phyloP scores from a whole-genome alignment of 2,888 invertebrate genomes.

The Anarsia innoxiella region DNA sequence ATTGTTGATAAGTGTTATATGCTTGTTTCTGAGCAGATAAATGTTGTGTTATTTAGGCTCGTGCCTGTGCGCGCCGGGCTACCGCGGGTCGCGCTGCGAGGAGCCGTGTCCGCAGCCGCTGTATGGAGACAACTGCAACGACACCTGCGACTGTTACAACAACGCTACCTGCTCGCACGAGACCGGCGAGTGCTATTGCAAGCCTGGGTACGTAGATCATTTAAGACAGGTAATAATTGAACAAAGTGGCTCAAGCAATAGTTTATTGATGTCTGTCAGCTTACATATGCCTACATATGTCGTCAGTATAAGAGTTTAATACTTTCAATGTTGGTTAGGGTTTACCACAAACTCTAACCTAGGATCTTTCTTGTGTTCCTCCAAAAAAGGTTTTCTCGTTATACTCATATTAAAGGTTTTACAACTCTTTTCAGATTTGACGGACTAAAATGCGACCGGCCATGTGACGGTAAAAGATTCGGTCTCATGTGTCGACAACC shows the following conservation, averaged over 20 bases:
- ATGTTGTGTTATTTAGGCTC: conserved; percentile 47
- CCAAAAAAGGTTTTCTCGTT: no score
- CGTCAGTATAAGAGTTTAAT: background rate
- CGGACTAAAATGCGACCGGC: conserved; percentile 90
- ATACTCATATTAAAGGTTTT: no score
- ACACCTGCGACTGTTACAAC: conserved; percentile 86
- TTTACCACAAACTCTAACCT: no score
- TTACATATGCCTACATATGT: background rate
- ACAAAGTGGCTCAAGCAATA: no score
- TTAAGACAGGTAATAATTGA: background rate
- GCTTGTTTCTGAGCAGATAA: no score
- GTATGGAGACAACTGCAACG: conserved; percentile 87
- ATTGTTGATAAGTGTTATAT: no score
- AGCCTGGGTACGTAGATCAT: conserved; percentile 80
- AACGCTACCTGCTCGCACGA: conserved; percentile 86
- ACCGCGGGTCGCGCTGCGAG: conserved; percentile 82
- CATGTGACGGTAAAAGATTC: conserved; percentile 88
- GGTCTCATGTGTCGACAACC: conserved; percentile 85
- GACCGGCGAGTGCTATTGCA: conserved; percentile 87
- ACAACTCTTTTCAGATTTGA: conserved; percentile 72
- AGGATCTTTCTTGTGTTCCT: no score
- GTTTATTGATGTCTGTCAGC: no score
- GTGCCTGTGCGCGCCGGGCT: conserved; percentile 90
- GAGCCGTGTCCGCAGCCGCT: conserved; percentile 80
- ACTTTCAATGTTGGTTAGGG: no score